Evolutionary conservation across 2,888 invertebrate species (phyloP).

Genomic region (Axea sp.): DNA sequence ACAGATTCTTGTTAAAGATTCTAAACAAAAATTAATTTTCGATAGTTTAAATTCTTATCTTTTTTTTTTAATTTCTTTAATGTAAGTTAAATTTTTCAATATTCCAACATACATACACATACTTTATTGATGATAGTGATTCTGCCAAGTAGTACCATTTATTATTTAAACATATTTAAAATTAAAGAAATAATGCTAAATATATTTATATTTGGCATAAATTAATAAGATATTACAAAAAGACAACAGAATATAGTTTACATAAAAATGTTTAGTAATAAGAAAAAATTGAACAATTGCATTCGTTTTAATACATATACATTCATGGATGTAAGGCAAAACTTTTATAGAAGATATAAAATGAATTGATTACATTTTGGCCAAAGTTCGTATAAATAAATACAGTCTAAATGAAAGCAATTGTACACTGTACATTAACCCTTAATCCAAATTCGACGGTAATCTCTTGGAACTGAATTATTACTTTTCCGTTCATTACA

Average conservation of each 20-base stretch:
- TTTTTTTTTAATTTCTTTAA: too few species aligned
- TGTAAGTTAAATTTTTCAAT: not conserved
- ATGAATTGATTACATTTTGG: constrained; percentile 40
- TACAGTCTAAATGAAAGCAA: constrained; percentile 37
- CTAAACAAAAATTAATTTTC: too few species aligned
- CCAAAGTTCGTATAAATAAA: constrained; percentile 36
- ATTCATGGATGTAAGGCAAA: constrained; percentile 1
- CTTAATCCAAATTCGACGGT: constrained; percentile 11
- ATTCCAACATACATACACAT: constrained; percentile 9
- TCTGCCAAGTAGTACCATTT: not conserved
- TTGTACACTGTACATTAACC: constrained; percentile 48
- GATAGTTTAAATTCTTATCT: too few species aligned
- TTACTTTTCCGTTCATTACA: constrained; percentile 11
- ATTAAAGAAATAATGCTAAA: not conserved
- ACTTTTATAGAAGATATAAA: constrained; percentile 28
- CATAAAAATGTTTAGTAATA: not conserved
- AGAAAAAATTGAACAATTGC: constrained; percentile 1
- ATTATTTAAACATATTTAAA: not conserved
- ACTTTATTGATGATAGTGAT: constrained; percentile 1
- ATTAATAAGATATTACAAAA: too few species aligned
- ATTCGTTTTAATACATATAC: not conserved
- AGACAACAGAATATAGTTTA: not conserved
- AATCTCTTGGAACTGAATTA: constrained; percentile 1
- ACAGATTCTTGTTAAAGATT: too few species aligned
- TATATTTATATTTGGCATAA: too few species aligned